phyloP scores from a whole-genome alignment of 35 echinoderm and acorn worm species.

The Apostichopus parvimensis region DNA sequence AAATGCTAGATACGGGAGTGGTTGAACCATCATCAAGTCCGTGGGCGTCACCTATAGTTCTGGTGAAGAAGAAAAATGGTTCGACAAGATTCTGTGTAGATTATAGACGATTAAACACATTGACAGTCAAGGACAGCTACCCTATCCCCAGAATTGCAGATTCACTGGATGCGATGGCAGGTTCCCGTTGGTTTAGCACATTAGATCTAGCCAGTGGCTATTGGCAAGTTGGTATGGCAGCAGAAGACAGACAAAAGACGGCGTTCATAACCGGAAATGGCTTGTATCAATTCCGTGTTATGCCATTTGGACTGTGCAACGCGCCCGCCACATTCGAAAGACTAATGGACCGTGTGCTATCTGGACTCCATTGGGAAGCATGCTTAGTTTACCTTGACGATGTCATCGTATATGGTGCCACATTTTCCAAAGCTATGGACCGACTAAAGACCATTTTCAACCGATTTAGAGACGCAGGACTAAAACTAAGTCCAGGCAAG shows the following conservation, averaged over 20 bases:
- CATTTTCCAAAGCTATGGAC: constrained; percentile 35
- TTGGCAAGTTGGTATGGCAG: no score
- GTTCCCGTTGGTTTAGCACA: constrained; percentile 57
- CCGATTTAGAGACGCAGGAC: constrained; percentile 12
- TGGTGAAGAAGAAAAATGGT: no score
- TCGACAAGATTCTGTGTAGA: no score
- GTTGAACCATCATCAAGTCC: no score
- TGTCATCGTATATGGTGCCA: constrained; percentile 45
- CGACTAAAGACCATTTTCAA: constrained; percentile 18
- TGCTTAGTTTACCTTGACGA: constrained; percentile 67
- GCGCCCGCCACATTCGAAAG: constrained; percentile 73
- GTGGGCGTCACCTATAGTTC: no score
- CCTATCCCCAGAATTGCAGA: constrained; percentile 45
- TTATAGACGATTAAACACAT: constrained; percentile 53
- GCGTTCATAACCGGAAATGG: constrained; percentile 59
- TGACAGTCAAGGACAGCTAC: constrained; percentile 11
- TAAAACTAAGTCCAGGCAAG: constrained; percentile 65
- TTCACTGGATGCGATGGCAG: constrained; percentile 47
- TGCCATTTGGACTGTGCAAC: constrained; percentile 69
- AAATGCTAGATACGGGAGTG: no score
- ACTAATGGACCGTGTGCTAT: constrained; percentile 64
- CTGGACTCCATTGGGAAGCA: constrained; percentile 51
- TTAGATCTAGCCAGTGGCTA: constrained; percentile 61
- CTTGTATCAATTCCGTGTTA: constrained; percentile 54
- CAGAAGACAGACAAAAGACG: constrained; percentile 61